Evolutionary conservation across 1,140 invertebrate genomes (phyloP).

Genomic region (Latrodectus geometricus): DNA sequence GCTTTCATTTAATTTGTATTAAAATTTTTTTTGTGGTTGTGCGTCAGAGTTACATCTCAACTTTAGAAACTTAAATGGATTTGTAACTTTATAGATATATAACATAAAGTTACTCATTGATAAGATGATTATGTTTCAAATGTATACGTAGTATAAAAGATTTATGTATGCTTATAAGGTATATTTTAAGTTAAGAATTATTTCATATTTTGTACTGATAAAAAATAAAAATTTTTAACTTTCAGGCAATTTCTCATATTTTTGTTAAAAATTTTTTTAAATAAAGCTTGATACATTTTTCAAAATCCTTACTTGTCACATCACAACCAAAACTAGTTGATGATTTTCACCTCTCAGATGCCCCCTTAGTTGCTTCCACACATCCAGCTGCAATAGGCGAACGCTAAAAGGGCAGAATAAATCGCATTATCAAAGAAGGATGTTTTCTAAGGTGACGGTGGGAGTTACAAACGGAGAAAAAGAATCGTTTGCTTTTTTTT

Average conservation of each 20-base stretch:
- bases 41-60: too few relatives aligned
- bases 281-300: neutral
- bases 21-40: too few relatives aligned
- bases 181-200: too few relatives aligned
- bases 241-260: neutral
- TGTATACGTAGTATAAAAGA: too few relatives aligned
- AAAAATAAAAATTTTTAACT: neutral
- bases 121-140: too few relatives aligned
- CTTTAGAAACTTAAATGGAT: too few relatives aligned
- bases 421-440: constrained; percentile 42
- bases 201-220: neutral
- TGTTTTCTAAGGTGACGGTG: constrained; percentile 45
- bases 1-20: too few relatives aligned
- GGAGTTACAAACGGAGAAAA: constrained; percentile 40
- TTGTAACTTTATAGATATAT: too few relatives aligned
- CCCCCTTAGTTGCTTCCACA: constrained; percentile 24
- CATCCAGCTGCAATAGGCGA: constrained; percentile 28
- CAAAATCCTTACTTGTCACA: neutral
- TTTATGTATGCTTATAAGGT: too few relatives aligned
- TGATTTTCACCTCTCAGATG: constrained; percentile 34
- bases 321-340: neutral
- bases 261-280: neutral
- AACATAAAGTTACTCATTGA: too few relatives aligned
- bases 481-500: constrained; percentile 21
- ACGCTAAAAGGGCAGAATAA: constrained; percentile 34